Evolutionary conservation across 2,113 vertebrate genomes (phyloP).

Genomic region (Clarias batrachus): DNA sequence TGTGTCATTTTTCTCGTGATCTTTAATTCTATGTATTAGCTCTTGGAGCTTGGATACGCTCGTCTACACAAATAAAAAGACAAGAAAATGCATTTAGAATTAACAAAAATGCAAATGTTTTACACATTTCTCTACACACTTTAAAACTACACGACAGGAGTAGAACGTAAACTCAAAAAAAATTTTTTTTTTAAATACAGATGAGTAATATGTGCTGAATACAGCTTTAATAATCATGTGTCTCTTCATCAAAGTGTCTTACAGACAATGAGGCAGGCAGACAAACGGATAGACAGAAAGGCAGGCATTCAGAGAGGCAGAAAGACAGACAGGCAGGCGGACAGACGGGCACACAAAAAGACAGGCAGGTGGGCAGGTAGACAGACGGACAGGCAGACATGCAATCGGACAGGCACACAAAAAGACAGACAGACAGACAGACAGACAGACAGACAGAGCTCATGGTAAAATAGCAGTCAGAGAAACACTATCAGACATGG

Average conservation of each 20-base stretch:
- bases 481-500: slow-evolving; percentile 16
- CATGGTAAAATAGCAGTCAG: background rate
- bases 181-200: background rate
- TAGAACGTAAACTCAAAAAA: background rate
- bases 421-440: too few relatives aligned
- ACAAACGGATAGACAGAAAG: background rate
- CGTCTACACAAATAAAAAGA: background rate
- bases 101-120: background rate
- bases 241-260: background rate
- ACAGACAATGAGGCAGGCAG: background rate
- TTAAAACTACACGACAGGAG: background rate
- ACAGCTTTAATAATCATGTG: background rate
- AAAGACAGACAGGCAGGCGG: background rate
- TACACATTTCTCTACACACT: background rate
- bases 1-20: background rate
- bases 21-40: background rate
- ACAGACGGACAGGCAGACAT: background rate
- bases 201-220: background rate
- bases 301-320: background rate
- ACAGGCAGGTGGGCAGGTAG: background rate
- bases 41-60: background rate
- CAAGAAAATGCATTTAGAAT: background rate
- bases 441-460: too few relatives aligned
- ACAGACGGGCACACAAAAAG: background rate
- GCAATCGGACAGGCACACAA: too few relatives aligned